Conservation (phyloP, 1,140 invertebrate species). For the Proctacanthus coquilletti region DNA sequence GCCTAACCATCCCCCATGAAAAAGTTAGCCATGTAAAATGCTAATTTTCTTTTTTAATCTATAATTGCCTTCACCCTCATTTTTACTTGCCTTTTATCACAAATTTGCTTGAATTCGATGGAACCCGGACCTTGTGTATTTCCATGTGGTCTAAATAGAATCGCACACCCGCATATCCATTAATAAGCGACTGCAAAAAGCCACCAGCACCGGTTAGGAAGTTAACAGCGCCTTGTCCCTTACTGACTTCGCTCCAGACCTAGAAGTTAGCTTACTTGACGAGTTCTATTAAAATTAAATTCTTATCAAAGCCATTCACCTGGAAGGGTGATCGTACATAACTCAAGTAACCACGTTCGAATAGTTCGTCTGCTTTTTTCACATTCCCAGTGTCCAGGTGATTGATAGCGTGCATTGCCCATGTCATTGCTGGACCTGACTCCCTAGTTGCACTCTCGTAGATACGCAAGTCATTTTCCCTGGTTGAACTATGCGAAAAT, state of each 20-base stretch:
- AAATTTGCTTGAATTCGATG: neutral
- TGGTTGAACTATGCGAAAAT: slow-evolving; percentile 13
- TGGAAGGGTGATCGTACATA: slow-evolving; percentile 38
- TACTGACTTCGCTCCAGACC: slow-evolving; percentile 36
- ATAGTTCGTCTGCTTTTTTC: slow-evolving; percentile 27
- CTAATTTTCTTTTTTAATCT: too few relatives aligned
- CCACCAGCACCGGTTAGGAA: slow-evolving; percentile 42
- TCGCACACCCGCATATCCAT: slow-evolving; percentile 36
- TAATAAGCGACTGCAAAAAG: slow-evolving; percentile 36
- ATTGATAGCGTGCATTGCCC: slow-evolving; percentile 39
- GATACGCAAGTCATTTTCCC: slow-evolving; percentile 34
- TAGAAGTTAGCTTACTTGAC: slow-evolving; percentile 11
- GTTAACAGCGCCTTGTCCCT: slow-evolving; percentile 35
- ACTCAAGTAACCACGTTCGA: slow-evolving; percentile 34
- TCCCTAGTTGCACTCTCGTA: slow-evolving; percentile 35
- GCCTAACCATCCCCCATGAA: too few relatives aligned
- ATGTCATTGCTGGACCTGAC: slow-evolving; percentile 39
- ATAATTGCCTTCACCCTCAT: neutral
- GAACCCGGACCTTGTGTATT: too few relatives aligned
- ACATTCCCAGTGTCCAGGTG: slow-evolving; percentile 29
- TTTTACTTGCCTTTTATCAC: neutral
- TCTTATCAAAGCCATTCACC: slow-evolving; percentile 15
- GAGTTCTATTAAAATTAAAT: slow-evolving; percentile 1
- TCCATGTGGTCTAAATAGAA: slow-evolving; percentile 30
- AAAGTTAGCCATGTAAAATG: too few relatives aligned